Percentiles rank a stretch among this genome's conserved stretches.
These are phyloP conservation scores for Thumatha senex DNA, from an alignment of 2,888 invertebrate genomes.

Conservation along the genomic window DNA sequence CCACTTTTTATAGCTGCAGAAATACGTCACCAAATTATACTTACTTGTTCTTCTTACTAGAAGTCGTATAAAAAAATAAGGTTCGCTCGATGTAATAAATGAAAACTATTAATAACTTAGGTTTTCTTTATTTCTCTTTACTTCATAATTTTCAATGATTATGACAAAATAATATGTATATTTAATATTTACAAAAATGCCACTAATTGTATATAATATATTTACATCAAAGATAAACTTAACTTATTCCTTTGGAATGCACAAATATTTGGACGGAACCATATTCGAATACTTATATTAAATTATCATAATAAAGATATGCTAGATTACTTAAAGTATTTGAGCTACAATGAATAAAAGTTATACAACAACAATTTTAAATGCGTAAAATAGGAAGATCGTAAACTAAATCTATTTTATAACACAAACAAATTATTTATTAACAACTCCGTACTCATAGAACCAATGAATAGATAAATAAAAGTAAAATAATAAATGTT, in stretches of 20 bases:
- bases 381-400: slow-evolving; percentile 44
- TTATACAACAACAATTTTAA: slow-evolving; percentile 32
- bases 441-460: too few species aligned
- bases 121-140: slow-evolving; percentile 29
- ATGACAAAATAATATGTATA: slow-evolving; percentile 22
- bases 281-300: slow-evolving; percentile 45
- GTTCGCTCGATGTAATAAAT: neutral
- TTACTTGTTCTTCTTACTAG: too few species aligned
- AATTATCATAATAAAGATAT: slow-evolving; percentile 36
- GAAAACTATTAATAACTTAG: slow-evolving; percentile 24
- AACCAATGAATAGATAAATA: too few species aligned
- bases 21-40: too few species aligned
- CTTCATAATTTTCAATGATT: slow-evolving; percentile 10
- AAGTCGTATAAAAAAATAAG: too few species aligned
- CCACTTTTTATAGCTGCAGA: too few species aligned
- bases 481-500: too few species aligned
- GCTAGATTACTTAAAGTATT: slow-evolving; percentile 30
- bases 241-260: slow-evolving; percentile 80
- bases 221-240: slow-evolving; percentile 33
- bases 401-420: slow-evolving; percentile 16
- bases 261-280: slow-evolving; percentile 75
- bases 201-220: slow-evolving; percentile 28
- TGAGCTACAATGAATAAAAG: slow-evolving; percentile 28
- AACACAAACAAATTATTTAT: neutral
- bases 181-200: slow-evolving; percentile 33